Percentiles rank a stretch among this genome's conserved stretches.
phyloP scores from a whole-genome alignment of 2,113 vertebrate species.

The Muscicapa adusta region DNA sequence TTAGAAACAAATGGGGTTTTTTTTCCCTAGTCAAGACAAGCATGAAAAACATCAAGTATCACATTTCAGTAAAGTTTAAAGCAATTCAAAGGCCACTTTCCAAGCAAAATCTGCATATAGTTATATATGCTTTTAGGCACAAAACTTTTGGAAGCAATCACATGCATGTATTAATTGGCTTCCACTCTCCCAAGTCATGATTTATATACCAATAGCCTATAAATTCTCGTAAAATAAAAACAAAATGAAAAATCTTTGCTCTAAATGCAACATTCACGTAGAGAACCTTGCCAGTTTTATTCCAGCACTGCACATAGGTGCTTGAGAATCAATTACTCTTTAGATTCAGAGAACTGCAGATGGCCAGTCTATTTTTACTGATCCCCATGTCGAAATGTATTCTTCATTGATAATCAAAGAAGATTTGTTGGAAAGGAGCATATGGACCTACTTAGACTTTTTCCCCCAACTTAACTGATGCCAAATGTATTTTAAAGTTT shows the following conservation, averaged over 20 bases:
- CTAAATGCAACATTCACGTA: not conserved
- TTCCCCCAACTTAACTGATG: not conserved
- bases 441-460: not conserved
- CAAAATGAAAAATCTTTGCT: not conserved
- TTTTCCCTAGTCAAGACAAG: not conserved
- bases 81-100: not conserved
- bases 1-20: not conserved
- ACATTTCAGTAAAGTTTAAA: not conserved
- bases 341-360: not conserved
- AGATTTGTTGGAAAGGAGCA: not conserved
- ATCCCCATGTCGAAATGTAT: not conserved
- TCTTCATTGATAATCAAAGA: not conserved
- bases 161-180: not conserved
- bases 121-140: not conserved
- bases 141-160: not conserved
- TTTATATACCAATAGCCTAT: not conserved
- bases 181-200: not conserved
- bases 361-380: conserved; percentile 2
- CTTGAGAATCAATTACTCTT: not conserved
- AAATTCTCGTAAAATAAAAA: not conserved
- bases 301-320: not conserved
- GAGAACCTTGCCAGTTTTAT: not conserved
- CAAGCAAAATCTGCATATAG: not conserved
- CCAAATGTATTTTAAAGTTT: not conserved
- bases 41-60: not conserved